A percentile compares a stretch with the other conserved stretches of the same genome.
phyloP scores from a whole-genome alignment of 2,797 vertebrate genomes.

The Prunella strophiata region DNA sequence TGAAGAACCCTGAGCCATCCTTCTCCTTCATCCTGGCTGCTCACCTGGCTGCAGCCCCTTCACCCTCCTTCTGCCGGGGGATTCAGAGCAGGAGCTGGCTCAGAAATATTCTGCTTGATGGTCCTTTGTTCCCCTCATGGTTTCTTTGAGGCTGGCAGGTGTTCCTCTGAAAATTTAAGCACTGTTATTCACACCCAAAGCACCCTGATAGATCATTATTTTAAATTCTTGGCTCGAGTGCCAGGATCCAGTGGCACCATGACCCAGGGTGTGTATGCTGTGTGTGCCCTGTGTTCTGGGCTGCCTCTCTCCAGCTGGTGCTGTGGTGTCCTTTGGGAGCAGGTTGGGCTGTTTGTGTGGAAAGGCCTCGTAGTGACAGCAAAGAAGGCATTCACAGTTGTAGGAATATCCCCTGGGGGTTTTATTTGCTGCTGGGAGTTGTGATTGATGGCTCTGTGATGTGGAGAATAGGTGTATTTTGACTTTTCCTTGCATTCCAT shows the following conservation, averaged over 20 bases:
- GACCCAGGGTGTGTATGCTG: too few species aligned
- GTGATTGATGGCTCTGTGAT: background rate
- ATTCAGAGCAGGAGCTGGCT: background rate
- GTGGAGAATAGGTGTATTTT: background rate
- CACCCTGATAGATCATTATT: rapidly evolving
- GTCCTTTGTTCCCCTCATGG: background rate
- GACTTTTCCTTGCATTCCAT: background rate
- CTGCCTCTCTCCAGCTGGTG: background rate
- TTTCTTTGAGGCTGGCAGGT: background rate
- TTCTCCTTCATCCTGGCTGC: background rate
- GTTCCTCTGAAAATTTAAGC: background rate
- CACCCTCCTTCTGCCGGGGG: background rate
- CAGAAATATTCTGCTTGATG: background rate
- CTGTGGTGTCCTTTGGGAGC: background rate
- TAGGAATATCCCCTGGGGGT: background rate
- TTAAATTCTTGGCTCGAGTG: background rate
- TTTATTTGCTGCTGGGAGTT: background rate
- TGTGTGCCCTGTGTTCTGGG: background rate
- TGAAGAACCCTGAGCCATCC: background rate
- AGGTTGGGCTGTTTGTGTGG: background rate
- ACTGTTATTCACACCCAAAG: background rate
- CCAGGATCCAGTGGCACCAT: background rate
- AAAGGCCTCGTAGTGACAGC: background rate
- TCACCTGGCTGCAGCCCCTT: background rate
- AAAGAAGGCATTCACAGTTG: background rate